Evolutionary conservation across 1,140 invertebrate genomes (phyloP).

Genomic region (Psix sp.): DNA sequence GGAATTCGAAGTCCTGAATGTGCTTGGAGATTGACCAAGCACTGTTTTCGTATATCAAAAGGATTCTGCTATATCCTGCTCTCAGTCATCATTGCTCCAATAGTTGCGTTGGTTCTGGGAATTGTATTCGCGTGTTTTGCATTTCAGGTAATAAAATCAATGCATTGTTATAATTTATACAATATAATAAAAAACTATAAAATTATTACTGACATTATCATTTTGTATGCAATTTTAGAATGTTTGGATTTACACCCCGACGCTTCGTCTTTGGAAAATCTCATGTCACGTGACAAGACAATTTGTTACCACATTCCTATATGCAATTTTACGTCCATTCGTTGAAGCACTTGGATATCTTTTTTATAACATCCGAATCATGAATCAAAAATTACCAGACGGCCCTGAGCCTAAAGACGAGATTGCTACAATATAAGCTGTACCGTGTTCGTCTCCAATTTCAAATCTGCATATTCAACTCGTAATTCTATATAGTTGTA

Average conservation of each 20-base stretch:
- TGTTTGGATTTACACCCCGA: conserved; percentile 84
- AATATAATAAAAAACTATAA: too few relatives aligned
- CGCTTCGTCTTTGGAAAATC: conserved; percentile 82
- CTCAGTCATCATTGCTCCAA: conserved; percentile 82
- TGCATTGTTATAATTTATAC: too few relatives aligned
- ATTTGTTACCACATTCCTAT: conserved; percentile 78
- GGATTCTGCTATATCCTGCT: conserved; percentile 84
- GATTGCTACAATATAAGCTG: conserved; percentile 75
- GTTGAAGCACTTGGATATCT: conserved; percentile 81
- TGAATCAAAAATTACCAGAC: conserved; percentile 77
- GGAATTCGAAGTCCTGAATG: conserved; percentile 84
- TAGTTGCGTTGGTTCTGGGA: conserved; percentile 83
- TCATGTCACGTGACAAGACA: conserved; percentile 81
- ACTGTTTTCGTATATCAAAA: conserved; percentile 83
- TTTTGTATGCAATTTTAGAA: conserved; percentile 80
- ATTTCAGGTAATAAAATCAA: conserved; percentile 85
- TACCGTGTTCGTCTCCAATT: conserved; percentile 13
- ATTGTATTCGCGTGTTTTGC: conserved; percentile 85
- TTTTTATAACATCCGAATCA: conserved; percentile 81
- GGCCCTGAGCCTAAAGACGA: conserved; percentile 73
- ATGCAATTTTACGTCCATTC: conserved; percentile 80
- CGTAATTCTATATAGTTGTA: conserved; percentile 30
- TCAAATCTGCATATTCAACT: conserved; percentile 18
- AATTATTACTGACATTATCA: too few relatives aligned
- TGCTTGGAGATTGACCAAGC: conserved; percentile 84